phyloP scores from a whole-genome alignment of 2,888 invertebrate genomes.

The Cephus runcator region DNA sequence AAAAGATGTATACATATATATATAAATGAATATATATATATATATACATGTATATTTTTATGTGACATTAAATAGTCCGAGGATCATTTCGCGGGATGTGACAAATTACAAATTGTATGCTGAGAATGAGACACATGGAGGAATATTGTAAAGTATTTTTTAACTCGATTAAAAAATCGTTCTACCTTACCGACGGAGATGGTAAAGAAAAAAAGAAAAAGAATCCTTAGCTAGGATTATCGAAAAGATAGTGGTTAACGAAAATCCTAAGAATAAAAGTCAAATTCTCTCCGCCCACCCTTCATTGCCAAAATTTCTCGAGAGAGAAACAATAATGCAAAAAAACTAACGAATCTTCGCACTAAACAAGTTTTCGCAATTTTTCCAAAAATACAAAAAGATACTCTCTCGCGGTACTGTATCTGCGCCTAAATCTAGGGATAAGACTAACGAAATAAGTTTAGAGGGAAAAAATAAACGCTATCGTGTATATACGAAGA shows the following conservation, averaged over 20 bases:
- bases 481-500: conserved; percentile 36
- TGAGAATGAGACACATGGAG: not conserved
- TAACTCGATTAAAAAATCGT: not conserved
- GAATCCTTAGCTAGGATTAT: not conserved
- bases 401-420: not conserved
- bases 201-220: not conserved
- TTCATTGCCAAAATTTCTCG: not conserved
- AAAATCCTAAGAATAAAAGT: not conserved
- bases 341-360: not conserved
- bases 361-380: not conserved
- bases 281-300: not conserved
- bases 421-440: not conserved
- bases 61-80: not conserved
- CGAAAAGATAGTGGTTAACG: not conserved
- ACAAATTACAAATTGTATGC: not conserved
- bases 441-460: not conserved
- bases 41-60: not conserved
- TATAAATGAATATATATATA: not conserved
- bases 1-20: not conserved
- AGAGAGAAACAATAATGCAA: not conserved
- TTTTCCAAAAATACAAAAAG: not conserved
- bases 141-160: not conserved
- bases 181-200: not conserved
- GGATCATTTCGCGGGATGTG: not conserved
- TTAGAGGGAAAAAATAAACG: conserved; percentile 53